A percentile compares a stretch with the other conserved stretches of the same genome.
Conservation (phyloP, 2,888 invertebrate species). For the Drosophila macrothrix region DNA sequence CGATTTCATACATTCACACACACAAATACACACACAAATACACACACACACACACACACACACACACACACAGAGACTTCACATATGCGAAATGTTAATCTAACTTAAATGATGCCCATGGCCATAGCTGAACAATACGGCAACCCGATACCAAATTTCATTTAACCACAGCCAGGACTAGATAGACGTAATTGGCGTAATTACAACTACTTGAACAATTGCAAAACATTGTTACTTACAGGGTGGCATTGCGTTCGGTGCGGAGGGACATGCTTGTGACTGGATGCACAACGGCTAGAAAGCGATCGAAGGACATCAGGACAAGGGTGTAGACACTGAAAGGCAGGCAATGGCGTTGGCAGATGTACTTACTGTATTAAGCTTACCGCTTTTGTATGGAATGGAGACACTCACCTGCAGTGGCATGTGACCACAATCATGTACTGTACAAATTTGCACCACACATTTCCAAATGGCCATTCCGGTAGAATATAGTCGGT, state of each 20-base stretch:
- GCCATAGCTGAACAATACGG: constrained; percentile 5
- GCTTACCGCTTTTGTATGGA: not conserved
- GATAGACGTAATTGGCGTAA: constrained; percentile 39
- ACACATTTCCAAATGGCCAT: constrained; percentile 96
- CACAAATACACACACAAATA: not conserved
- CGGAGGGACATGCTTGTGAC: constrained; percentile 94
- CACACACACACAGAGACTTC: not conserved
- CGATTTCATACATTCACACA: not conserved
- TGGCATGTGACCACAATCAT: constrained; percentile 96
- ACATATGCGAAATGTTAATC: not conserved
- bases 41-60: too few relatives aligned
- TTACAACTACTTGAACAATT: constrained; percentile 8
- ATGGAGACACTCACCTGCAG: constrained; percentile 85
- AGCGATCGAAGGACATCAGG: constrained; percentile 96
- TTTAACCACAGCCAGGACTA: not conserved
- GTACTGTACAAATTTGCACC: constrained; percentile 95
- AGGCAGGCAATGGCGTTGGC: not conserved
- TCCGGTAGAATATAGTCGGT: constrained; percentile 94
- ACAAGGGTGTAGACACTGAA: constrained; percentile 95
- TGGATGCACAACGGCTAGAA: constrained; percentile 97
- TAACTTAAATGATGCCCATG: constrained; percentile 8
- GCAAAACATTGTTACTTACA: constrained; percentile 79
- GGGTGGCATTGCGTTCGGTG: constrained; percentile 92
- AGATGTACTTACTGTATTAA: not conserved
- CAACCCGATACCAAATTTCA: not conserved